Base-by-base conservation (phyloP, 2,888 invertebrate species). In the Matsumyia berberina region DNA sequence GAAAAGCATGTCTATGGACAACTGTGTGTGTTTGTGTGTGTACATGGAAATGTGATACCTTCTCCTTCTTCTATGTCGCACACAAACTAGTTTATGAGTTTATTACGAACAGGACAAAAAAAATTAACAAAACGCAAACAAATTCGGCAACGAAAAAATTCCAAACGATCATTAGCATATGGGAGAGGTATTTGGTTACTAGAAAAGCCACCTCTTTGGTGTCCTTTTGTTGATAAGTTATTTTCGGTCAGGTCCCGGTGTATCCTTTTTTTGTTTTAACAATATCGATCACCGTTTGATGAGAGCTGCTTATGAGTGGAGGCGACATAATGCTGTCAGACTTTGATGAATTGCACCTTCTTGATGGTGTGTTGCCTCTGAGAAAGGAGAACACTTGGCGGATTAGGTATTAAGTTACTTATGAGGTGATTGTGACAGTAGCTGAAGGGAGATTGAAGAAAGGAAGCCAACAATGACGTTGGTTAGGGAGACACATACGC, bases 291-390 rank as follows among this genome's bases (percentile, higher is more conserved):
- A 69, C 19, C 67, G 37, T 69, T 78, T 73, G 78, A 78, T 77
- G 62, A 66, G 70, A 60, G 39, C 42, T 66, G 62, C 51, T 37
- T 66, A 29, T 46, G 11, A 62, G 64, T 57, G 29, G 29, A 49
- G 69, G 73, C 53, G 83, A 73, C 73, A 67, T 37, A 83, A 73
- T 78, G 83, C 73, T 83, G 83, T 78, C 83, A 83, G 78, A 73
- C 57, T 69, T 83, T 83, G 83, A 83, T 74, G 73, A 73, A 83
- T 83, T 83, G 83, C 83, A 83, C 83, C 78, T 73, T 55, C n/a
- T 37, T 62, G 42, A 35, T 49, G 60, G 69, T 42, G 69, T 42
- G 33, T 24, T 70, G 37, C 8, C 55, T 64, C 24, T 55, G 46
- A 29, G 74, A 39, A 57, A 29, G 24, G 19, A 17, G 17, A 35